Evolutionary conservation across 2,113 vertebrate genomes (phyloP), one percentile per base, ranked within the genome.

Genomic region (Leptosomus discolor): DNA sequence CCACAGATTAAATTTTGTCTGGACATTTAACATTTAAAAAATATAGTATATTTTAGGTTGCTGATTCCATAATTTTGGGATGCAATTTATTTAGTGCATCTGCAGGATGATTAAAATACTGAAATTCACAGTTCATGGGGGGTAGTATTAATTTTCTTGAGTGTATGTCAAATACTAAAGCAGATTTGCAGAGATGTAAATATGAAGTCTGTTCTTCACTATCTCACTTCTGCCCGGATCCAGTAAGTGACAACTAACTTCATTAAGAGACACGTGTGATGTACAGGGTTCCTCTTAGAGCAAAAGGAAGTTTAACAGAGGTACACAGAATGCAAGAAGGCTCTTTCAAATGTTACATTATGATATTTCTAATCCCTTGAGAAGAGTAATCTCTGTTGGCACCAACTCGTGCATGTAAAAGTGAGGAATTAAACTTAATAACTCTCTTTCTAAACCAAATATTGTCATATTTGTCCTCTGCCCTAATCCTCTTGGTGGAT

Each of bases 381-480:
- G 89, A 82, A 69, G 70, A 21, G 27, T 93, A 91, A 92, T 86
- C 92, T 94, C 88, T 90, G 67, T 80, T 90, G 71, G 64, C 77
- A 94, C 43, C 65, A 94, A 95, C 27, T 96, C 86, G 82, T 82
- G 91, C 91, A 91, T 96, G 69, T 94, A 57, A 46, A 95, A 90
- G 41, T 61, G 57, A 94, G 81, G 86, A 85, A 91, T 95, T 95
- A 74, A 95, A 95, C 85, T 86, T 97, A 95, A 91, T 96, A 96
- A 95, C 80, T 97, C 54, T 87, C 15, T 95, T 95, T 87, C 89
- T 95, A 95, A 95, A 91, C 32, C 56, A 97, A 95, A 95, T 97
- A 85, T 95, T 95, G 76, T 95, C 69, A 23, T 95, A 93, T 89
- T 91, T 95, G 77, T 96, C 88, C 57, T 91, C 74, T 85, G 43